phyloP scores from a whole-genome alignment of 2,113 vertebrate genomes.

The Lepus americanus region DNA sequence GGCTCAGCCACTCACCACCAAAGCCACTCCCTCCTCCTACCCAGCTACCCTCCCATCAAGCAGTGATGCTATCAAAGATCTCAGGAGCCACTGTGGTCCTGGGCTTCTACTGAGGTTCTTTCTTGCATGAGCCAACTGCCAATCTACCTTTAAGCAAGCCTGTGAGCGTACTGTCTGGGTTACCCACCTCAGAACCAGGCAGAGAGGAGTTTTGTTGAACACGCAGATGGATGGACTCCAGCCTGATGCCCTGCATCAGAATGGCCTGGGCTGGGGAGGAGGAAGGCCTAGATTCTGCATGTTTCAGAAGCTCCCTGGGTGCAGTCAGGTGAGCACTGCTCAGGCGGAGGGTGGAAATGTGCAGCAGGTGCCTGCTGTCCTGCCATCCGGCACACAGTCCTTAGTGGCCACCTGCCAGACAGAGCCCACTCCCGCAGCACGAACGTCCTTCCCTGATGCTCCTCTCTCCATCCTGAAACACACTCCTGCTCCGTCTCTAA shows the following conservation, averaged over 20 bases:
- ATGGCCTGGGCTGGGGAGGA: background rate
- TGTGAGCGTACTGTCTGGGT: constrained; percentile 19
- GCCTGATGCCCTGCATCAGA: background rate
- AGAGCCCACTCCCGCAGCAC: background rate
- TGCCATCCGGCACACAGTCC: background rate
- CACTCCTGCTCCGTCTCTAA: constrained; percentile 17
- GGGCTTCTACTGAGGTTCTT: background rate
- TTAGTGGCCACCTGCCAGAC: background rate
- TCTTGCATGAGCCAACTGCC: background rate
- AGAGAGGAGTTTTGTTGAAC: background rate
- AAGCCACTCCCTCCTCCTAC: background rate
- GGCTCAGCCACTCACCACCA: background rate
- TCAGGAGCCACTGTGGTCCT: background rate
- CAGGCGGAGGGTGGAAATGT: background rate
- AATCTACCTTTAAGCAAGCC: too few relatives aligned
- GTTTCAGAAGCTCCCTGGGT: background rate
- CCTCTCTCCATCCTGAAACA: constrained; percentile 43
- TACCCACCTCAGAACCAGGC: background rate
- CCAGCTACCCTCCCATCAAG: background rate
- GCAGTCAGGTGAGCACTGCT: background rate
- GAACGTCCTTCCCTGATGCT: background rate
- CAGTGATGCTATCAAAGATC: background rate
- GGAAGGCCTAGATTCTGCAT: background rate
- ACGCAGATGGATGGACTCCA: background rate
- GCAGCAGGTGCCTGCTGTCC: background rate